phyloP scores from a whole-genome alignment of 2,113 vertebrate species.

The Lepisosteus oculatus region DNA sequence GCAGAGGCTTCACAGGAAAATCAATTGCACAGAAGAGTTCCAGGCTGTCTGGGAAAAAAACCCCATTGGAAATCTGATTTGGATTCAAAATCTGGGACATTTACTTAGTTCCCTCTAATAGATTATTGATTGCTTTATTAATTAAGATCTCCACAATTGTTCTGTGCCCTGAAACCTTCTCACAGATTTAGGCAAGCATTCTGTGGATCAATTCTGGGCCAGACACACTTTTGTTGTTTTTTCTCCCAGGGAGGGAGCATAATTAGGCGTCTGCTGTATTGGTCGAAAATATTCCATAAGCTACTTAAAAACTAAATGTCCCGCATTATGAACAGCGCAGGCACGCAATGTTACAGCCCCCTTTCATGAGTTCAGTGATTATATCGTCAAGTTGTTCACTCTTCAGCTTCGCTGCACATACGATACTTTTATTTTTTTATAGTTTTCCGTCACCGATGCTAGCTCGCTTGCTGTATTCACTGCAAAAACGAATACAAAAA shows the following conservation, averaged over 20 bases:
- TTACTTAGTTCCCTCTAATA: constrained; percentile 17
- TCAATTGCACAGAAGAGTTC: constrained; percentile 31
- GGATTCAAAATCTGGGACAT: constrained; percentile 11
- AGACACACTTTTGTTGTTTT: background rate
- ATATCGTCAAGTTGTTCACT: too few species aligned
- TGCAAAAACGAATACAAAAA: too few species aligned
- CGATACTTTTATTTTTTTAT: too few species aligned
- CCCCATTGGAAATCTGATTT: constrained; percentile 27
- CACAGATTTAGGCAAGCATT: background rate
- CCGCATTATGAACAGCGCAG: too few species aligned
- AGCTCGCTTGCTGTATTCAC: too few species aligned
- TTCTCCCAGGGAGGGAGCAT: too few species aligned
- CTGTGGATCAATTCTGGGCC: background rate
- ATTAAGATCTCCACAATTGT: constrained; percentile 20
- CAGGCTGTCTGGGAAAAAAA: constrained; percentile 11
- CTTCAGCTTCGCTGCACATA: too few species aligned
- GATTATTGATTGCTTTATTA: constrained; percentile 34
- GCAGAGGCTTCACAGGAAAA: constrained; percentile 44
- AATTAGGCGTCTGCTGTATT: background rate
- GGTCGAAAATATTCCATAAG: background rate
- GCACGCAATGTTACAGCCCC: too few species aligned
- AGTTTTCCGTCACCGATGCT: too few species aligned
- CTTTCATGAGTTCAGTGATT: too few species aligned
- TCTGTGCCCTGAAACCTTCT: constrained; percentile 8
- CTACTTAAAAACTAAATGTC: too few species aligned